Base-by-base conservation (phyloP, 1,140 invertebrate genomes). In the Brachionus calyciflorus region DNA sequence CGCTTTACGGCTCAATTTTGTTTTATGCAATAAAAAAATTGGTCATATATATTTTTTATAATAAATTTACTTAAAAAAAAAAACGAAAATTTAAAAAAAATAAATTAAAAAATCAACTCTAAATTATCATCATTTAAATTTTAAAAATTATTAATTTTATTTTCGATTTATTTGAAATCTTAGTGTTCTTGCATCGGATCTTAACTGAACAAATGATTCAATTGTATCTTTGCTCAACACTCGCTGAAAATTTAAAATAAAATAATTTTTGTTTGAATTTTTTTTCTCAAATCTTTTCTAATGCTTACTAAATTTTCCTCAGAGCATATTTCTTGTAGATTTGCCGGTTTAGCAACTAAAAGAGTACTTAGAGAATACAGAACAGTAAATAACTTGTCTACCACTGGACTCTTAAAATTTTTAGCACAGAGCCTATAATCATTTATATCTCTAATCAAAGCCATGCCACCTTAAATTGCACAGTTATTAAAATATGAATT, bases 361-460 rank as follows among this genome's bases (percentile, higher is more conserved):
- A 99, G 86, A 87, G 98, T 99, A 82, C 94, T 96, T 5, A 99
- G 87, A 7, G 94, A 92, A 84, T 98, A 93, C 14, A 99, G 86
- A 30, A 93, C 92, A 84, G 98, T 93, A 86, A 98, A 98, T 21
- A 97, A 85, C 48, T 91, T 90, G 21, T 89, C 90, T 12, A 97
- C 90, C 30, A 93, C 84, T 0, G 90, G 87, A 33, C 92, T 88
- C 76, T 90, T 87, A 81, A 93, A 88, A 80, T 89, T 87, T 79
- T 90, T 89, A 9, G 91, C 90, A 86, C 90, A 92, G 82, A 90
- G 93, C 33, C 94, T 87, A 83, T 90, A 90, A 83, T 98, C 96
- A 82, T 96, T 97, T 68, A 99, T 91, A 87, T 99, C 96, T 86
- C 93, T 98, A 78, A 99, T 96, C 1, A 92, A 92, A 83, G 94